Evolutionary conservation across 2,797 vertebrate genomes (phyloP).

Genomic region (Acipenser oxyrinchus): DNA sequence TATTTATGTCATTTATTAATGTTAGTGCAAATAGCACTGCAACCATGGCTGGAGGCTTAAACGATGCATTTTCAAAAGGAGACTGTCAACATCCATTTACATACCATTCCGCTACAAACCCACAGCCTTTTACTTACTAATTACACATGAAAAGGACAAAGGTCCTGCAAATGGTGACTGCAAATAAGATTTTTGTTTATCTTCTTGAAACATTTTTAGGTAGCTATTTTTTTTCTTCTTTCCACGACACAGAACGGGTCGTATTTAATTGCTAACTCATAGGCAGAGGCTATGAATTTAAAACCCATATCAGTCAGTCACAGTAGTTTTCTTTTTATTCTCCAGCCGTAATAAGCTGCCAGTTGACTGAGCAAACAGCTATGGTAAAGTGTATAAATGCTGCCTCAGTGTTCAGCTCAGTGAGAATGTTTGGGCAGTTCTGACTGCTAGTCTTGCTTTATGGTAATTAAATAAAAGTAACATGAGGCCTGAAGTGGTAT

Average conservation of each 20-base stretch:
- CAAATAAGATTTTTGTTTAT: background rate
- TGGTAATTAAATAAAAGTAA: background rate
- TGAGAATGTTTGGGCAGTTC: background rate
- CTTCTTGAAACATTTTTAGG: background rate
- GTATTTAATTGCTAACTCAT: background rate
- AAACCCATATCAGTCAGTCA: background rate
- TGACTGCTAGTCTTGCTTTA: background rate
- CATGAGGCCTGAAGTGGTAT: background rate
- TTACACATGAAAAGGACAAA: constrained; percentile 20
- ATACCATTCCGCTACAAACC: background rate
- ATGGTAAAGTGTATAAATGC: background rate
- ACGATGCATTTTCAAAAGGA: background rate
- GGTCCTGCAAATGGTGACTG: constrained; percentile 1
- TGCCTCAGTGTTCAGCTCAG: background rate
- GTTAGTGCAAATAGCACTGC: background rate
- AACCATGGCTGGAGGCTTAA: background rate
- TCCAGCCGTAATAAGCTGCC: background rate
- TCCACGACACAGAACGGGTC: background rate
- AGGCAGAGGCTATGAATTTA: background rate
- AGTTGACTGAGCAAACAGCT: background rate
- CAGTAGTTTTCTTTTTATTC: background rate
- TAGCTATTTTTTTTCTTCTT: background rate
- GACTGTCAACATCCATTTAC: constrained; percentile 12
- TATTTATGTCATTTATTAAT: background rate
- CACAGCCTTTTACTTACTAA: constrained; percentile 4